phyloP scores from a whole-genome alignment of 2,797 vertebrate species.

The Cossypha niveicapilla region DNA sequence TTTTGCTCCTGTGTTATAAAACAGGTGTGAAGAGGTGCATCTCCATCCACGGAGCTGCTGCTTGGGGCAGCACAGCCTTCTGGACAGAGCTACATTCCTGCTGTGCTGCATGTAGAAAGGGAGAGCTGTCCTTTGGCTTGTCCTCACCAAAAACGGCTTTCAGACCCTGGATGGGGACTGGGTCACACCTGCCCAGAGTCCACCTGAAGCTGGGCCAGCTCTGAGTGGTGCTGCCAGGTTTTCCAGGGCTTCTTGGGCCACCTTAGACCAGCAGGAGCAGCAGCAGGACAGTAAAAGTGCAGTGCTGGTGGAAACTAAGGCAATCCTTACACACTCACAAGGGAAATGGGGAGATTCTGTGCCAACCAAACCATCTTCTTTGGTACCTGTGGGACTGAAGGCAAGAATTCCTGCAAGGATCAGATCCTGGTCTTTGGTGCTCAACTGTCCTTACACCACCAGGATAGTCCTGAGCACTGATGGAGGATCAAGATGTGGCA shows the following conservation, averaged over 20 bases:
- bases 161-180: background rate
- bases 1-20: slow-evolving; percentile 38
- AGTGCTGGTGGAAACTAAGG: background rate
- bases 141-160: background rate
- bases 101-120: fast-evolving
- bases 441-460: background rate
- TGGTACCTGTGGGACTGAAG: background rate
- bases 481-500: background rate
- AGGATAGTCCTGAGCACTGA: background rate
- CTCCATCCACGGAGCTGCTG: background rate
- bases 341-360: background rate
- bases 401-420: background rate
- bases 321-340: background rate
- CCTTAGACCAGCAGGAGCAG: background rate
- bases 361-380: background rate
- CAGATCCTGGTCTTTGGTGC: background rate
- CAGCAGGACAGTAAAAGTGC: background rate
- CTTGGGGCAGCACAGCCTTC: background rate
- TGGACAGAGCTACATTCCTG: background rate
- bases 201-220: background rate
- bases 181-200: background rate
- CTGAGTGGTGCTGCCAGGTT: fast-evolving
- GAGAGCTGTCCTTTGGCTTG: background rate
- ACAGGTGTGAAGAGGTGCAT: slow-evolving; percentile 37
- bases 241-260: background rate